A percentile compares a stretch with the other conserved stretches of the same genome.
Evolutionary conservation across 2,797 vertebrate genomes (phyloP).

Genomic region (Ibycter americanus): DNA sequence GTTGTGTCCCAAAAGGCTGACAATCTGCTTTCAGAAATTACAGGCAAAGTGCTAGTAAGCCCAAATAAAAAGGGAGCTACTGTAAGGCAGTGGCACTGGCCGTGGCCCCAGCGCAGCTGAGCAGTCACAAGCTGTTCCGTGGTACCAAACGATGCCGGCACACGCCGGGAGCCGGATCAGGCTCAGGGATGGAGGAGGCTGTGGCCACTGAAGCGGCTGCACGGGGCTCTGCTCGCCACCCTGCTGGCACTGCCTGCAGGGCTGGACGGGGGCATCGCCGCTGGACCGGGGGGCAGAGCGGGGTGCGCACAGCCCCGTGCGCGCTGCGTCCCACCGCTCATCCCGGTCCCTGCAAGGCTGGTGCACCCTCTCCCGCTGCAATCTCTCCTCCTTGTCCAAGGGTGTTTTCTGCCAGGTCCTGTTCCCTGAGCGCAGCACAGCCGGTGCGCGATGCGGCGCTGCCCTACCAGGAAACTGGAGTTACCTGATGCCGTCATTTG

Average conservation of each 20-base stretch:
- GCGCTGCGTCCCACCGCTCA: too few relatives aligned
- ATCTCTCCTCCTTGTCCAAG: background rate
- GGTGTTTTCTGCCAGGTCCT: background rate
- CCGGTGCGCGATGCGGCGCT: accelerated
- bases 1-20: background rate
- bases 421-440: too few relatives aligned
- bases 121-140: accelerated
- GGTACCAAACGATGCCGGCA: background rate
- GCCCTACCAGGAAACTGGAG: background rate
- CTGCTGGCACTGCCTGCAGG: background rate
- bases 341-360: background rate
- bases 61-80: background rate
- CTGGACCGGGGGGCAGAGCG: background rate
- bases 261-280: background rate
- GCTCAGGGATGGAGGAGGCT: background rate
- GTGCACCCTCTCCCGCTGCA: background rate
- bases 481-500: accelerated
- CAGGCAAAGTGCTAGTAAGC: background rate
- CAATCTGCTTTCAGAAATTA: background rate
- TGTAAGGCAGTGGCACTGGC: background rate
- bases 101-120: background rate
- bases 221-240: background rate
- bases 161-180: background rate
- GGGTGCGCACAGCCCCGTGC: background rate
- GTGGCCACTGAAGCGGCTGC: background rate